These are phyloP conservation scores for Rhinichthys osculus DNA, from an alignment of 2,797 vertebrate species.

Conservation along the genomic window DNA sequence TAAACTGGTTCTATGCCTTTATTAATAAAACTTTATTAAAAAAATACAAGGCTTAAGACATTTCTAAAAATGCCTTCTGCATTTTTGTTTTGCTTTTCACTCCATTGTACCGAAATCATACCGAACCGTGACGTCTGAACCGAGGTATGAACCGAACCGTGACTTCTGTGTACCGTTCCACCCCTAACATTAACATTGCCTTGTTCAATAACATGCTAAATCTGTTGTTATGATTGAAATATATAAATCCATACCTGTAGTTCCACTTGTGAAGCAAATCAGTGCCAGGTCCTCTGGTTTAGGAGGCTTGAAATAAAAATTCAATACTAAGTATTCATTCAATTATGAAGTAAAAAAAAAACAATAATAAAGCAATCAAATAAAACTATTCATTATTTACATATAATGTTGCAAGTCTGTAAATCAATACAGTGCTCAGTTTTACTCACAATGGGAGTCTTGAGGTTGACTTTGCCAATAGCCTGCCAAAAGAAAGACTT, in stretches of 20 bases:
- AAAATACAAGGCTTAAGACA: too few relatives aligned
- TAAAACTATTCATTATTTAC: neutral
- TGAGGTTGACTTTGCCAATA: constrained; percentile 72
- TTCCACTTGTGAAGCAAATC: constrained; percentile 97
- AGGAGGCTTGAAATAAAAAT: constrained; percentile 80
- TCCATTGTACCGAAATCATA: too few relatives aligned
- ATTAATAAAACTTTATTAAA: too few relatives aligned
- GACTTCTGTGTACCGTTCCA: too few relatives aligned
- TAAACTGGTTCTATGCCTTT: too few relatives aligned
- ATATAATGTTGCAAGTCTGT: neutral
- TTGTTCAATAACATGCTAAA: neutral
- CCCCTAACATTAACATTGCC: neutral
- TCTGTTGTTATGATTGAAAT: neutral
- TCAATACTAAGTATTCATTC: neutral
- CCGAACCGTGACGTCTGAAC: too few relatives aligned
- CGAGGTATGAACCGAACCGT: too few relatives aligned
- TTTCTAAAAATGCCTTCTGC: too few relatives aligned
- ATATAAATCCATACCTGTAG: constrained; percentile 83
- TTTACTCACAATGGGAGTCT: constrained; percentile 73
- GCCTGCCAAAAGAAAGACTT: constrained; percentile 64
- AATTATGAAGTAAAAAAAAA: neutral
- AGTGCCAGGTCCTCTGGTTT: constrained; percentile 89
- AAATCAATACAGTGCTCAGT: constrained; percentile 14
- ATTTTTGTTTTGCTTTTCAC: too few relatives aligned
- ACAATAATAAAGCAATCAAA: constrained; percentile 39